These are phyloP conservation scores for Climacteris rufus DNA, from an alignment of 2,113 vertebrate species.

Conservation along the genomic window DNA sequence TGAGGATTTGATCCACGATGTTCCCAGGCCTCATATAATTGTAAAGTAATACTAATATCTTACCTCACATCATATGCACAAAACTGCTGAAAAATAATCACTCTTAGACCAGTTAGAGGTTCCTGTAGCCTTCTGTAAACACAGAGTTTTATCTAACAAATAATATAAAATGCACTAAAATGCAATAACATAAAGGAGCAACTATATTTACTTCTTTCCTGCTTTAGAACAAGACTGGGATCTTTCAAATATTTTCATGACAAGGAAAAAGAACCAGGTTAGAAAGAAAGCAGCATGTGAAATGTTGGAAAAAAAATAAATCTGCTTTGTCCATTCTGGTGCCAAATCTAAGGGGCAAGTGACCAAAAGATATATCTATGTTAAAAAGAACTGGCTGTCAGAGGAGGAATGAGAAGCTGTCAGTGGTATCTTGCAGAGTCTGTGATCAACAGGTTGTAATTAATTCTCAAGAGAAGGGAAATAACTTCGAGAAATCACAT, in stretches of 20 bases:
- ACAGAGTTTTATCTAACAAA: not conserved
- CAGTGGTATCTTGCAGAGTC: not conserved
- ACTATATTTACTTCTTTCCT: not conserved
- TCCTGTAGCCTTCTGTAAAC: not conserved
- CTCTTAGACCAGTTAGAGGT: not conserved
- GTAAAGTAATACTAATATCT: not conserved
- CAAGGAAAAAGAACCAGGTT: not conserved
- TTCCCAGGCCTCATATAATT: not conserved
- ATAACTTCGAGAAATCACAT: not conserved
- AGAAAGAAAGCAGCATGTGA: not conserved
- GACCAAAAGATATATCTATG: not conserved
- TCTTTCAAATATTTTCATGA: not conserved
- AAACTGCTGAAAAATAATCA: not conserved
- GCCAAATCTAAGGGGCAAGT: not conserved
- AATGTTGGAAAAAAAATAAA: not conserved
- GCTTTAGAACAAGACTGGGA: not conserved
- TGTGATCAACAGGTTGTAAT: not conserved
- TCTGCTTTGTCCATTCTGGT: not conserved
- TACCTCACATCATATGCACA: not conserved
- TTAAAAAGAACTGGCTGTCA: not conserved
- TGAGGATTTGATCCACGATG: not conserved
- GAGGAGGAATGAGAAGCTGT: not conserved
- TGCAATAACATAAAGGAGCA: not conserved
- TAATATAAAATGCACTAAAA: not conserved
- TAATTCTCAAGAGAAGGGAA: not conserved